Conservation (phyloP, 1,140 invertebrate genomes). For the Aphelenchoides besseyi region DNA sequence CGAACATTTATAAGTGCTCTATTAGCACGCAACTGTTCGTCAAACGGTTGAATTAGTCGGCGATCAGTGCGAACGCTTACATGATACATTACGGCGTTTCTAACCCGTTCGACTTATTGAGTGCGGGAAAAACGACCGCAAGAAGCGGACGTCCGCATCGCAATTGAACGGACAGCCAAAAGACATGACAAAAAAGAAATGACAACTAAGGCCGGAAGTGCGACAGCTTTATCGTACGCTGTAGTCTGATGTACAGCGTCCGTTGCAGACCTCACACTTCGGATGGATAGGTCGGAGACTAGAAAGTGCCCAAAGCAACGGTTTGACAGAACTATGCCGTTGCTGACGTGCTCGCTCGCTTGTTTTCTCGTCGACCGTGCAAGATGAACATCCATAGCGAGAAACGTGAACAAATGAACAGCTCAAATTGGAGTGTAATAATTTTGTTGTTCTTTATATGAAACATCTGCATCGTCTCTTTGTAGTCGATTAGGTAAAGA, state of each 20-base stretch:
- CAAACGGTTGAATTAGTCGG: not conserved
- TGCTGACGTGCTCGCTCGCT: not conserved
- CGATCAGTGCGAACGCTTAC: not conserved
- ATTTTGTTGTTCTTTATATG: no score
- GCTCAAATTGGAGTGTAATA: no score
- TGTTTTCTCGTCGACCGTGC: not conserved
- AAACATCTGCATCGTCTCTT: no score
- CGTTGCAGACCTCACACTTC: conserved; percentile 1
- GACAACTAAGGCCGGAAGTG: not conserved
- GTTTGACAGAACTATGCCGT: not conserved
- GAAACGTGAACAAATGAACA: no score
- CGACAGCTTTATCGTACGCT: not conserved
- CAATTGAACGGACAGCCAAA: not conserved
- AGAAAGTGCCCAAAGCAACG: not conserved
- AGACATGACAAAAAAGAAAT: not conserved
- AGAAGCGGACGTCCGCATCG: not conserved
- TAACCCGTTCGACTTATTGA: not conserved
- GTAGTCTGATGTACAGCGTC: not conserved
- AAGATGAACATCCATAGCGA: not conserved
- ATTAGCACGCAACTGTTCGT: not conserved
- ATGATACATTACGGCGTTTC: not conserved
- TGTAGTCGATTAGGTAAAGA: no score
- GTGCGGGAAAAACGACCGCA: not conserved
- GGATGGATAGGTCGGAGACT: not conserved
- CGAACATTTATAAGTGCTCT: not conserved